phyloP scores from a whole-genome alignment of 2,113 vertebrate species.

The Heloderma charlesbogerti region DNA sequence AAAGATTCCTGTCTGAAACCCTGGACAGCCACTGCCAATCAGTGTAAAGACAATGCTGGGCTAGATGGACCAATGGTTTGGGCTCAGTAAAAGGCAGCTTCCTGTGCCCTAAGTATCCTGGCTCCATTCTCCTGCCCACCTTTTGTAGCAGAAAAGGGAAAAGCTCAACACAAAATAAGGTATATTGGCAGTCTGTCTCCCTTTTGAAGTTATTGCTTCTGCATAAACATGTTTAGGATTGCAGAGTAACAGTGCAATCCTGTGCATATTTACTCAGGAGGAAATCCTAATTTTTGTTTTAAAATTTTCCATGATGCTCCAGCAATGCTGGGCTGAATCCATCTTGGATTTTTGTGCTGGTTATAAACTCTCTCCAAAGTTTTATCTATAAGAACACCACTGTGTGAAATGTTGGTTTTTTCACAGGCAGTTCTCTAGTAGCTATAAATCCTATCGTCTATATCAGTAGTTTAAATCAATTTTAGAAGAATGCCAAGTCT shows the following conservation, averaged over 20 bases:
- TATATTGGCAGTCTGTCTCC: not conserved
- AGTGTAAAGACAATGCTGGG: too few species aligned
- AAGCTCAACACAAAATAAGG: not conserved
- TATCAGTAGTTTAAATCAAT: not conserved
- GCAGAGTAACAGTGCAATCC: not conserved
- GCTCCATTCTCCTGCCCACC: not conserved
- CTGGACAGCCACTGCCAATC: too few species aligned
- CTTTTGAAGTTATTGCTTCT: not conserved
- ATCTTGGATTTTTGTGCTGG: not conserved
- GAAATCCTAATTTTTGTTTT: not conserved
- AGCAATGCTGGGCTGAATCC: not conserved
- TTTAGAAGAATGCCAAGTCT: slow-evolving; percentile 3
- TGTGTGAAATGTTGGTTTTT: not conserved
- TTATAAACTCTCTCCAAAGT: not conserved
- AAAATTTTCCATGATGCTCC: not conserved
- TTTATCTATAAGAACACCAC: not conserved
- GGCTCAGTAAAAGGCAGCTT: too few species aligned
- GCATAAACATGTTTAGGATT: not conserved
- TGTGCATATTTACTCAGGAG: too few species aligned
- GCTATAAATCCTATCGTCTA: not conserved
- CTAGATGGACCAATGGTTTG: too few species aligned
- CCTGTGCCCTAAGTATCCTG: not conserved
- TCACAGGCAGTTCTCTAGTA: not conserved
- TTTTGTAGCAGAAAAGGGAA: not conserved
- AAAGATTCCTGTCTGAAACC: too few species aligned